Percentiles rank a stretch among this genome's conserved stretches.
Conservation (phyloP, 2,797 vertebrate species). For the Bradypodion pumilum region DNA sequence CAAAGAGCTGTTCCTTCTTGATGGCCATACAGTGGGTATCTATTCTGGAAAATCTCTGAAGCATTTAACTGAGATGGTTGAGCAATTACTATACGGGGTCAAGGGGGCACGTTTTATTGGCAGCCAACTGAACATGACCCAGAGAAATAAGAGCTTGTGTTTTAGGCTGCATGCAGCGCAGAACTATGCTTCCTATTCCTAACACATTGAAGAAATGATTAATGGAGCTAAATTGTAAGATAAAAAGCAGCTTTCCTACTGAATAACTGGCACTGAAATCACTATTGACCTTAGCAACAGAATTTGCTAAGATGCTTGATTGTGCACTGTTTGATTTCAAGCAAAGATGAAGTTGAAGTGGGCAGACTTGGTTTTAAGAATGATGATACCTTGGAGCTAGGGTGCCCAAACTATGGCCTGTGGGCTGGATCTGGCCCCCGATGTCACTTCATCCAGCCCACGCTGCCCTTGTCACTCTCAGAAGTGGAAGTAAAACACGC, state of each 20-base stretch:
- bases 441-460: too few relatives aligned
- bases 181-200: neutral
- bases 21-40: neutral
- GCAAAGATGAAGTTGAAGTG: neutral
- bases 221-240: neutral
- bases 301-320: neutral
- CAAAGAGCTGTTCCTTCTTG: neutral
- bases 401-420: too few relatives aligned
- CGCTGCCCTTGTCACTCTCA: too few relatives aligned
- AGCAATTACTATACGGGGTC: neutral
- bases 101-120: neutral
- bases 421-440: too few relatives aligned
- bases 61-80: neutral
- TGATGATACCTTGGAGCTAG: neutral
- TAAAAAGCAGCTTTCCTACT: rapidly evolving
- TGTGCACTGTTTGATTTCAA: neutral
- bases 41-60: constrained; percentile 16
- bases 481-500: too few relatives aligned
- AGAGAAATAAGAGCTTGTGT: neutral
- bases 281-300: neutral
- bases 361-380: neutral
- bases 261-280: neutral
- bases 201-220: neutral
- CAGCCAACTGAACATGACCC: neutral
- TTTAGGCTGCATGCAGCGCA: neutral